Base-by-base conservation (phyloP, 2,888 invertebrate genomes). In the Aphrophora alni region DNA sequence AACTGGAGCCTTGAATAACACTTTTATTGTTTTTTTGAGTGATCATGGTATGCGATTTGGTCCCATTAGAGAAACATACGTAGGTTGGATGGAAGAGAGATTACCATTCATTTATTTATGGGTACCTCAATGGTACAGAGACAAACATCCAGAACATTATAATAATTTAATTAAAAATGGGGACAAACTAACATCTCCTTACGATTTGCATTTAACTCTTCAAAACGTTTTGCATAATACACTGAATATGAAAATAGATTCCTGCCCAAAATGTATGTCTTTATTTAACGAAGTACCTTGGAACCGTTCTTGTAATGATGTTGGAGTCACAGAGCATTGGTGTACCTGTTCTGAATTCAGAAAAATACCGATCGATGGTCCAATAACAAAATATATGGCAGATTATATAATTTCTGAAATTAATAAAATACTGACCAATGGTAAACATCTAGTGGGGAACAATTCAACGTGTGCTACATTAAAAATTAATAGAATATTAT, bases 41-140 rank as follows among this genome's bases (percentile, higher is more conserved):
- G 95, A 95, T 86, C 95, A 95, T 85, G 95, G 96, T 0, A 90
- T 95, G 86, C 90, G 95, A 14, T 95, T 93, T 87, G 95, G 95
- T 0, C 90, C 91, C 17, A 90, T 93, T 69, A 90, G 95, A 3
- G 89, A 91, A 82, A 92, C 92, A 2, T 89, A 92, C 83, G 91
- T 93, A 38, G 94, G 95, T 0, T 95, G 94, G 90, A 91, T 94
- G 85, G 95, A 95, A 86, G 95, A 95, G 85, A 91, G 95, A 17
- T 86, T 95, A 84, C 95, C 95, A 0, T 93, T 93, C 84, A 89
- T 95, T 68, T 94, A 93, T 85, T 88, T 95, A 25, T 93, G 92
- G 89, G 83, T 93, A 70, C 95, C 95, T 0, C 87, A 89, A 12
- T 89, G 90, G 87, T 91, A 94, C 82, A 91, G 90, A 82, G 88